Evolutionary conservation across 2,888 invertebrate genomes (phyloP).

Genomic region (Pseudococcus viburni): DNA sequence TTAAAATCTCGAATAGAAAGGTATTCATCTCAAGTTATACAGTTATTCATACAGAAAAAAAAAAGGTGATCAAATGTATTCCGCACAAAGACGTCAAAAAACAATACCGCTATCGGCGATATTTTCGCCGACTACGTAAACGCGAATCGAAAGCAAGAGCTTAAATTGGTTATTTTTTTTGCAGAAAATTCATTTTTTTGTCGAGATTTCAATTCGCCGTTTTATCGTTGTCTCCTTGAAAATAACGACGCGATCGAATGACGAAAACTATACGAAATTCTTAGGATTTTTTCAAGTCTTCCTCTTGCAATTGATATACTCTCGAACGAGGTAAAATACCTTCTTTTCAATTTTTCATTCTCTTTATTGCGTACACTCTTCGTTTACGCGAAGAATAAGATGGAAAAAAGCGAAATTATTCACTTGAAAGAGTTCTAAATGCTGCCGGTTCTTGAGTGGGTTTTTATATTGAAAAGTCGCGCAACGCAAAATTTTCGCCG

Average conservation of each 20-base stretch:
- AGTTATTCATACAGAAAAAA: neutral
- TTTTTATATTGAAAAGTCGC: neutral
- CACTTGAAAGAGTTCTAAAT: conserved; percentile 25
- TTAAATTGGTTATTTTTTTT: conserved; percentile 28
- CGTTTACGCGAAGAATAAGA: neutral
- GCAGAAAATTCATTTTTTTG: conserved; percentile 22
- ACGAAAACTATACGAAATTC: neutral
- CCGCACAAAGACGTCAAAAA: conserved; percentile 10
- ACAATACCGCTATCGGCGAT: neutral
- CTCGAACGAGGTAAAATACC: conserved; percentile 27
- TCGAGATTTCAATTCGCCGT: neutral
- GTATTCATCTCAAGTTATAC: neutral
- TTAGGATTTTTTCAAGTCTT: conserved; percentile 23
- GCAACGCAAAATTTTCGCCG: neutral
- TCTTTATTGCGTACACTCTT: neutral
- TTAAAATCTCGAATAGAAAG: neutral
- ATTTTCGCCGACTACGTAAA: neutral
- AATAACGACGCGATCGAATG: conserved; percentile 31
- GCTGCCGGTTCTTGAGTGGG: neutral
- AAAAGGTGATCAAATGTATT: neutral
- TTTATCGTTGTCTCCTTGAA: neutral
- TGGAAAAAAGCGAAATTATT: neutral
- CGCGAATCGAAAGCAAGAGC: neutral
- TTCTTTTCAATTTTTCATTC: conserved; percentile 8
- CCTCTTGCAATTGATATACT: conserved; percentile 35